Evolutionary conservation across 2,888 invertebrate species (phyloP), one percentile per base, ranked within the genome.

Genomic region (Corbicula japonica): DNA sequence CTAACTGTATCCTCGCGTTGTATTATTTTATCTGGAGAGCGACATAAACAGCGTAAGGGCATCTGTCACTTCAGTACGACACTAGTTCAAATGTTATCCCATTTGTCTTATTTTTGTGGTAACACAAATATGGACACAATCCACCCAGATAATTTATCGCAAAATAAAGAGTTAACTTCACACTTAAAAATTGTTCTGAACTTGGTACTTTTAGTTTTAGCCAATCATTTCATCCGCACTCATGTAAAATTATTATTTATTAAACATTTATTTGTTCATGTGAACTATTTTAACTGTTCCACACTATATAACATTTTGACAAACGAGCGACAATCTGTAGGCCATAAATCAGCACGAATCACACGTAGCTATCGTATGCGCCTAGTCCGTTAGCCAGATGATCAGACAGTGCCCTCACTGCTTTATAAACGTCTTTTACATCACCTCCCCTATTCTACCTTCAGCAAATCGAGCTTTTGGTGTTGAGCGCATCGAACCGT

Each of bases 61-160:
- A n/a, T 50, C 52, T 52, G 34, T 52, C 41, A 41, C 54, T 34
- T 41, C 50, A 66, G 66, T 66, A 12, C 38, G 41, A 66, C 54
- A 66, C 26, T 12, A 44, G 72, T 72, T 72, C 72, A 72, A 63
- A 46, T 62, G 62, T 63, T 63, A 63, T 41, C 44, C 63, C 63
- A 62, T 46, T 56, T 63, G 34, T 46, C 54, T 72, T 63, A 38
- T 23, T 62, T 72, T 72, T 72, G 63, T 72, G 54, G 72, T 63
- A 44, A 72, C 72, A 56, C 62, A 72, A 72, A 63, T 41, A 71
- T 71, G 71, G 32, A 10, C 41, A 41, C 35, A 52, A 52, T 62
- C 61, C 71, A 35, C 71, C 71, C 71, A 38, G 71, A 54, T 71
- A 60, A 34, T 63, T 41, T 54, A 54, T 30, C 28, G 54, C n/a